A percentile compares a stretch with the other conserved stretches of the same genome.
phyloP scores from a whole-genome alignment of 1,140 invertebrate species.

The Tetraneura akinire region DNA sequence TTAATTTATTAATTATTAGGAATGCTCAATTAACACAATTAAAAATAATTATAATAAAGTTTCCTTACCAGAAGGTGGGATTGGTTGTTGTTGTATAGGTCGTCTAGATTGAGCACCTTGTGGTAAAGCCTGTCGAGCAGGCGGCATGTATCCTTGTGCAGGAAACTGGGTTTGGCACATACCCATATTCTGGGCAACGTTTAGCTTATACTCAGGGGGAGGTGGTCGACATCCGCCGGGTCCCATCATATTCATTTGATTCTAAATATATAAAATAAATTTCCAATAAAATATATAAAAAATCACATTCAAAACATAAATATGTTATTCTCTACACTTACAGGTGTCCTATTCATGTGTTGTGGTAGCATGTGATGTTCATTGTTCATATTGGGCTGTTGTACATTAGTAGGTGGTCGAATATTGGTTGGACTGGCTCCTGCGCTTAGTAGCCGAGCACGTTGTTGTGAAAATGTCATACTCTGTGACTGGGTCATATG shows the following conservation, averaged over 20 bases:
- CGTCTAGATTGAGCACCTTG: conserved; percentile 33
- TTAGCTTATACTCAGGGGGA: conserved; percentile 41
- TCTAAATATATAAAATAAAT: neutral
- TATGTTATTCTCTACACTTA: neutral
- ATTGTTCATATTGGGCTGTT: neutral
- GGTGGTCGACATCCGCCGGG: conserved; percentile 28
- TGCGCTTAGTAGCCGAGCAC: conserved; percentile 18
- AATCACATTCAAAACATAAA: neutral
- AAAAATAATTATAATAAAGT: neutral
- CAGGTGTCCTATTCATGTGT: conserved; percentile 38
- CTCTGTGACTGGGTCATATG: conserved; percentile 41
- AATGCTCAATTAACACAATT: neutral
- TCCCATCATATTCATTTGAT: conserved; percentile 40
- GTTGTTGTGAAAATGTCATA: conserved; percentile 40
- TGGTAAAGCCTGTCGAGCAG: conserved; percentile 20
- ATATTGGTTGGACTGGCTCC: conserved; percentile 43
- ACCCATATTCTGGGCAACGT: conserved; percentile 41
- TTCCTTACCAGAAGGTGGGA: conserved; percentile 42
- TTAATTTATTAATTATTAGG: no score
- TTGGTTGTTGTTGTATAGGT: conserved; percentile 39
- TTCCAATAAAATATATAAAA: neutral
- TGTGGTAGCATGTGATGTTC: conserved; percentile 48
- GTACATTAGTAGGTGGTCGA: neutral
- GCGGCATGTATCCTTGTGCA: conserved; percentile 38
- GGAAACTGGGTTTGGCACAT: conserved; percentile 35